Conservation (phyloP, 2,113 vertebrate species). For the Campylorhamphus procurvoides region DNA sequence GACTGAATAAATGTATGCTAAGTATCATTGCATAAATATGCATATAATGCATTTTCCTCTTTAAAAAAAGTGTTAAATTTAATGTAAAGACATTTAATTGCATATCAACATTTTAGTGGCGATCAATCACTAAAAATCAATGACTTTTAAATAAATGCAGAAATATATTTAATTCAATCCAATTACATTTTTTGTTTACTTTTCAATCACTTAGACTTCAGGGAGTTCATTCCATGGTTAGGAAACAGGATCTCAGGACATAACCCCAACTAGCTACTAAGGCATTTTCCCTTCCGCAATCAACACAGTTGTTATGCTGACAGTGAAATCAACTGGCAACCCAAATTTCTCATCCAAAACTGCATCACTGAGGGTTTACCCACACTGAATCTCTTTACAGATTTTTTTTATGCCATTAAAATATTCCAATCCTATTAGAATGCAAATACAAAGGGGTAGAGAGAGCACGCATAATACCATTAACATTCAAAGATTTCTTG, state of each 20-base stretch:
- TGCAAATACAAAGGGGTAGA: slow-evolving; percentile 54
- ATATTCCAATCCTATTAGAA: slow-evolving; percentile 51
- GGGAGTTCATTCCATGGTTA: neutral
- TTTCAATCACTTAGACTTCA: neutral
- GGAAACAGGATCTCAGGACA: neutral
- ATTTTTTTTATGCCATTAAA: slow-evolving; percentile 16
- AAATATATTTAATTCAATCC: neutral
- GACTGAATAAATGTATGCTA: slow-evolving; percentile 62
- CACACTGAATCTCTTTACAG: neutral
- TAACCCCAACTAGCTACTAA: neutral
- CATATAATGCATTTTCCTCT: slow-evolving; percentile 49
- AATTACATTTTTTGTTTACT: slow-evolving; percentile 36
- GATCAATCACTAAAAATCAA: slow-evolving; percentile 34
- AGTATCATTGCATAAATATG: slow-evolving; percentile 58
- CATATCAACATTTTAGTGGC: neutral
- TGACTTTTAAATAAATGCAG: neutral
- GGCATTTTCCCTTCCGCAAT: neutral
- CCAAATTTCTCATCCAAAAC: neutral
- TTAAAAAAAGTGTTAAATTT: neutral
- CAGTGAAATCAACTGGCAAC: neutral
- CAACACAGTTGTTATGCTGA: neutral
- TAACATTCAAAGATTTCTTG: slow-evolving; percentile 53
- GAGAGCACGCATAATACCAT: slow-evolving; percentile 21
- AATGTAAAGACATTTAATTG: slow-evolving; percentile 38
- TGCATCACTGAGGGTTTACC: neutral